phyloP scores from a whole-genome alignment of 2,888 invertebrate genomes.

The Thumatha senex region DNA sequence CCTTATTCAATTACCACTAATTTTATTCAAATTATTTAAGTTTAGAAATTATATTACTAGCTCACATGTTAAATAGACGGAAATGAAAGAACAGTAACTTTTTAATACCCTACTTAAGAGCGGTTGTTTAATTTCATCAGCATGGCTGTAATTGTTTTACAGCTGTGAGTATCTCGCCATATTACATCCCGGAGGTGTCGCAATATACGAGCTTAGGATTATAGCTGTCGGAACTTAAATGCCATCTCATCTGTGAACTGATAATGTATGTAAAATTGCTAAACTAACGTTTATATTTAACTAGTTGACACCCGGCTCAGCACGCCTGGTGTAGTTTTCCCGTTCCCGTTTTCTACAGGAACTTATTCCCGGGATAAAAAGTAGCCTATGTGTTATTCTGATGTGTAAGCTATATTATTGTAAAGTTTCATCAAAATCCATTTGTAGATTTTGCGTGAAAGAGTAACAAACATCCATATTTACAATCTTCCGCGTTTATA shows the following conservation, averaged over 20 bases:
- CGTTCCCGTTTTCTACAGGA: too few species aligned
- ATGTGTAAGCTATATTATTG: too few species aligned
- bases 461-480: too few species aligned
- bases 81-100: conserved; percentile 10
- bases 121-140: conserved; percentile 5
- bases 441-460: too few species aligned
- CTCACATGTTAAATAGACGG: conserved; percentile 10
- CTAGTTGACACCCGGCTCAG: too few species aligned
- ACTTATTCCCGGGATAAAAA: too few species aligned
- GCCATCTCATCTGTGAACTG: not conserved
- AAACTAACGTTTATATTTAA: too few species aligned
- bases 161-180: conserved; percentile 2
- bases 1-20: conserved; percentile 25
- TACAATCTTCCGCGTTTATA: too few species aligned
- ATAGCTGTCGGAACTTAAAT: conserved; percentile 1
- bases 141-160: conserved; percentile 4
- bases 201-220: conserved; percentile 1
- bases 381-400: too few species aligned
- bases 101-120: conserved; percentile 8
- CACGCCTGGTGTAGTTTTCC: too few species aligned
- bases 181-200: conserved; percentile 5
- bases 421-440: too few species aligned
- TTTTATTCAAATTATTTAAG: conserved; percentile 20
- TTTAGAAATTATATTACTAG: conserved; percentile 10
- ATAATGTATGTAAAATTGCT: too few species aligned